These are phyloP conservation scores for Drosophila tripunctata DNA, from an alignment of 2,888 invertebrate genomes.

Conservation along the genomic window DNA sequence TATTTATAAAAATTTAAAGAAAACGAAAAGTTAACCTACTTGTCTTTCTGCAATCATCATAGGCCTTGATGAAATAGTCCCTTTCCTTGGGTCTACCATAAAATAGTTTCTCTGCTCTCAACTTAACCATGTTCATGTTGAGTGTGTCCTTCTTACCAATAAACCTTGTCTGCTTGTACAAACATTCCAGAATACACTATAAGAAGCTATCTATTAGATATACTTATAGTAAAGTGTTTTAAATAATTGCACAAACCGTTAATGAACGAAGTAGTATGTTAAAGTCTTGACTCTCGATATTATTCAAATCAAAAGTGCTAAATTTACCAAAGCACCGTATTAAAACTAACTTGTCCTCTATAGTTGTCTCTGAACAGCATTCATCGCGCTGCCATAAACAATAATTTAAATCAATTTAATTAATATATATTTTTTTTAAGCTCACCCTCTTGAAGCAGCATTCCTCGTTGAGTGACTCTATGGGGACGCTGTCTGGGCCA, in stretches of 20 bases:
- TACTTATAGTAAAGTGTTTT: not conserved
- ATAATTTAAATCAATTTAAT: not conserved
- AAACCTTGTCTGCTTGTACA: conserved; percentile 70
- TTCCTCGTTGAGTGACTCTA: not conserved
- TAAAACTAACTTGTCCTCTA: not conserved
- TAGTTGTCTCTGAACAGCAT: not conserved
- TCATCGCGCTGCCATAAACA: not conserved
- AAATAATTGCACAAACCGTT: not conserved
- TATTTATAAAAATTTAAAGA: not conserved
- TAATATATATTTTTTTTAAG: not conserved
- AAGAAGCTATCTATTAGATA: not conserved
- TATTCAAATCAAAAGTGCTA: not conserved
- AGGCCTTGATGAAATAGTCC: conserved; percentile 58
- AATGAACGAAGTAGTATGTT: no score
- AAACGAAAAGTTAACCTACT: not conserved
- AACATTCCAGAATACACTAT: conserved; percentile 70
- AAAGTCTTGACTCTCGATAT: no score
- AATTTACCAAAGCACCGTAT: not conserved
- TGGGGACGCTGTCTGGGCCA: not conserved
- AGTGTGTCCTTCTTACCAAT: conserved; percentile 65
- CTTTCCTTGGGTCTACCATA: conserved; percentile 56
- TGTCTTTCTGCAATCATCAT: conserved; percentile 53
- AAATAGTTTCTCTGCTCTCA: conserved; percentile 61
- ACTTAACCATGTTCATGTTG: conserved; percentile 72
- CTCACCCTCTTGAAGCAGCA: not conserved